Evolutionary conservation across 30 jellyfish, hydroid and myxozoan genomes (phyloP), one percentile per base, ranked within the genome.

Genomic region (Chrysaora quinquecirrha): DNA sequence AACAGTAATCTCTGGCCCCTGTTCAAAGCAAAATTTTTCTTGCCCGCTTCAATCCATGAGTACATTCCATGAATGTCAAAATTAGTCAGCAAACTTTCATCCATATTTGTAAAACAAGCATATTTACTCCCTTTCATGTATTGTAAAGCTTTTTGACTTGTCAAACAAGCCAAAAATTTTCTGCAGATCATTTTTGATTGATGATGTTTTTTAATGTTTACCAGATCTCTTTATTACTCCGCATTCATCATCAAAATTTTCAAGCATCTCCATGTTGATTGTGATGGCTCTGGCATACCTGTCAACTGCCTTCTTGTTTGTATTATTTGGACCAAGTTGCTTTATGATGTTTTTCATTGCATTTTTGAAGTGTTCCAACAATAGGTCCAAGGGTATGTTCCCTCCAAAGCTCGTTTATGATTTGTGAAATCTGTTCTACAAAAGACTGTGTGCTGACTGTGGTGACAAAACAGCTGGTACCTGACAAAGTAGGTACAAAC

Each of bases 241-340:
- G 29, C 29, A 21, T 25, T n/a, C 32, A 3, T 25, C 32, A 25
- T 56, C 71, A 56, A 56, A 56, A 19, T 56, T 56, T 3, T 56
- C 71, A 21, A 56, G 29, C 7, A 56, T 56, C 19, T 21, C 29
- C 71, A n/a, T 56, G 21, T 19, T 56, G 76, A 23, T 27, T 6
- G 76, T 64, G 23, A 64, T 27, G 23, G 76, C 76, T 64, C 27
- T 64, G 11, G 50, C 48, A 64, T 64, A 64, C 54, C 82, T 35
- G n/a, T 70, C 82, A 70, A 70, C 38, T 3, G 82, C 82, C 27
- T 35, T 32, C 38, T 70, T 70, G n/a, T 70, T 70, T 0, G 67
- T 34, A 32, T 35, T 34, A 38, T 70, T 70, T 1, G 82, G 69
- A 1, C 82, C 82, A 16, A 70, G 67, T 34, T 47, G 82, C 82